Base-by-base conservation (phyloP, 1,140 invertebrate species). In the Wiebesia pumilae region DNA sequence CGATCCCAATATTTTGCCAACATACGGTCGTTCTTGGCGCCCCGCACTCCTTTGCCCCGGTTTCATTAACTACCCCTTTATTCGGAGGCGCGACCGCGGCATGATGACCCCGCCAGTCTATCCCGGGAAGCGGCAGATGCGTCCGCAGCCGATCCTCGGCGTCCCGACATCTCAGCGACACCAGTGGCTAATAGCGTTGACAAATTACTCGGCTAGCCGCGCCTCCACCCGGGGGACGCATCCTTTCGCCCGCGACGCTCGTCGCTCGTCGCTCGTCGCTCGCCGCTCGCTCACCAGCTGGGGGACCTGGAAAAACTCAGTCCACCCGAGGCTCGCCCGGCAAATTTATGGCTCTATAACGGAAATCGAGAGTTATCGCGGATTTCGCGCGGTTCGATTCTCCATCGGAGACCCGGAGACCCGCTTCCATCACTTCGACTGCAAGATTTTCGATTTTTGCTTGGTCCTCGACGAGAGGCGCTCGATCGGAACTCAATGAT, bases 151-250 rank as follows among this genome's bases (percentile, higher is more conserved):
- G 30, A 6, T 3, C 27, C 24, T 19, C 30, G 83, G 14, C 24
- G 21, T 1, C 67, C 33, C 67, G 30, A 35, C 9, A 38, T 7
- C 43, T 14, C 6, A 40, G 30, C 6, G 6, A 19, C 54, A 30
- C 89, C 77, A 88, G 84, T 54, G 87, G 85, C 90, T 94, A 94
- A 93, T 93, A 90, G 93, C 93, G 93, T 93, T 93, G 93, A 94
- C 93, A 94, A 94, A 94, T 94, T 94, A 91, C 92, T 93, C 86
- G 92, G 92, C 92, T 93, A 91, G 91, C 91, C 91, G 88, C 90
- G 87, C 88, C 90, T 90, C 91, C 91, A n/a, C 92, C 83, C 35
- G 90, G 90, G 91, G 78, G 77, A 69, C 88, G 79, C 77, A 84
- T 84, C 71, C 89, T 90, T 88, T 88, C 83, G 80, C 89, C 91